Percentiles rank a stretch among this genome's conserved stretches.
phyloP scores from a whole-genome alignment of 2,797 vertebrate species.

The Nyctibius grandis region DNA sequence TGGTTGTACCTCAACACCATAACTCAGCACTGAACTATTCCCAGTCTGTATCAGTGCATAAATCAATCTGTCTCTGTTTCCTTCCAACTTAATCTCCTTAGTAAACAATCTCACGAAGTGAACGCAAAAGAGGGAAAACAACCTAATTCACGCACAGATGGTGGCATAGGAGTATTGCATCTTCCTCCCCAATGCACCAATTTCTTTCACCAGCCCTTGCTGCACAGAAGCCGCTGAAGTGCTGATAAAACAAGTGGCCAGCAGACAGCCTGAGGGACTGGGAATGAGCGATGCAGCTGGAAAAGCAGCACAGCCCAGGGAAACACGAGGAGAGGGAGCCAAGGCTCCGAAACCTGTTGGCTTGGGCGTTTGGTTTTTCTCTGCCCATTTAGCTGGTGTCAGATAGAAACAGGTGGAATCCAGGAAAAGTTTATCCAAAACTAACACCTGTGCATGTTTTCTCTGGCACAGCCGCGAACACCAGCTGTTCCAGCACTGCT shows the following conservation, averaged over 20 bases:
- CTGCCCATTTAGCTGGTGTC: background rate
- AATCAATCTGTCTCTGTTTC: background rate
- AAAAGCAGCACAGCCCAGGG: background rate
- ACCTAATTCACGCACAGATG: background rate
- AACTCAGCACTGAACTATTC: background rate
- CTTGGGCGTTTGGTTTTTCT: background rate
- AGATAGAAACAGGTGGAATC: background rate
- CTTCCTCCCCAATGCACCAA: rapidly evolving
- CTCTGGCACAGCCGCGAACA: background rate
- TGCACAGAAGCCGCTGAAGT: rapidly evolving
- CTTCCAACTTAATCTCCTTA: background rate
- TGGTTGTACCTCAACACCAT: background rate
- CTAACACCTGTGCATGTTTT: background rate
- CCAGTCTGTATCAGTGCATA: background rate
- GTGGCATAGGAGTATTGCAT: too few relatives aligned
- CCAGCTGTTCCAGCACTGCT: rapidly evolving
- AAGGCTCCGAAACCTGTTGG: rapidly evolving
- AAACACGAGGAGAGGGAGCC: background rate
- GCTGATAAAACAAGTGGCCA: background rate
- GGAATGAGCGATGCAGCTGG: background rate
- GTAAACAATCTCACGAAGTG: background rate
- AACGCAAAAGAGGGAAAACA: background rate
- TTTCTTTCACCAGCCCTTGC: background rate
- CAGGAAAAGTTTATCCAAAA: background rate
- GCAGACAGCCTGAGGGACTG: background rate